Evolutionary conservation across 2,113 vertebrate genomes (phyloP).

Genomic region (Sphyrna mokarran): DNA sequence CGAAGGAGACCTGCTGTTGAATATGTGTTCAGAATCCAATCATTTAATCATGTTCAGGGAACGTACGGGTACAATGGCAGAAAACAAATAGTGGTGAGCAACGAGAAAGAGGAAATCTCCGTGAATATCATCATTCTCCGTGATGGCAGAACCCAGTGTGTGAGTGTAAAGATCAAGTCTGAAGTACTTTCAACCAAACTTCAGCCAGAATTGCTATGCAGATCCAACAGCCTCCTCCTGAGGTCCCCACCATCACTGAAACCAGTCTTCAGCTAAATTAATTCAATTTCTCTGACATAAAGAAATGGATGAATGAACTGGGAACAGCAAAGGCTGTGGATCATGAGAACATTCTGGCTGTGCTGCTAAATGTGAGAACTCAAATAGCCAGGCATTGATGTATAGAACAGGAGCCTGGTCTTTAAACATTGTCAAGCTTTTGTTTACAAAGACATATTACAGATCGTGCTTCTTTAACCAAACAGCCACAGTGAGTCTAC

Average conservation of each 20-base stretch:
- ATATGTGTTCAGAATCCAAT: not conserved
- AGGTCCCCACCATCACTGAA: not conserved
- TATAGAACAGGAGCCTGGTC: not conserved
- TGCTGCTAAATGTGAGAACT: not conserved
- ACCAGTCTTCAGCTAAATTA: not conserved
- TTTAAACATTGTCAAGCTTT: not conserved
- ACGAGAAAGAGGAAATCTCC: not conserved
- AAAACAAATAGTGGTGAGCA: not conserved
- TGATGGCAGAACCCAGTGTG: not conserved
- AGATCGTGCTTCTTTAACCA: not conserved
- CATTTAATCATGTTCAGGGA: not conserved
- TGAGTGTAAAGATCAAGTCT: not conserved
- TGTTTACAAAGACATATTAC: not conserved
- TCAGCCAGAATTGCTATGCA: not conserved
- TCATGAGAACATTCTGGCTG: too few relatives aligned
- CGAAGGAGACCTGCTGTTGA: not conserved
- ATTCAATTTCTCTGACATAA: not conserved
- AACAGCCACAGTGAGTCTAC: not conserved
- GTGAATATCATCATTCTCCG: not conserved
- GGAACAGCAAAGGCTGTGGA: not conserved
- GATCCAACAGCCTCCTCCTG: not conserved
- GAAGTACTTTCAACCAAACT: not conserved
- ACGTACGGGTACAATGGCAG: not conserved
- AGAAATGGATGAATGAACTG: not conserved
- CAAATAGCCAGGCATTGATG: not conserved